phyloP scores from a whole-genome alignment of 2,888 invertebrate species.

The Amorpha juglandis region DNA sequence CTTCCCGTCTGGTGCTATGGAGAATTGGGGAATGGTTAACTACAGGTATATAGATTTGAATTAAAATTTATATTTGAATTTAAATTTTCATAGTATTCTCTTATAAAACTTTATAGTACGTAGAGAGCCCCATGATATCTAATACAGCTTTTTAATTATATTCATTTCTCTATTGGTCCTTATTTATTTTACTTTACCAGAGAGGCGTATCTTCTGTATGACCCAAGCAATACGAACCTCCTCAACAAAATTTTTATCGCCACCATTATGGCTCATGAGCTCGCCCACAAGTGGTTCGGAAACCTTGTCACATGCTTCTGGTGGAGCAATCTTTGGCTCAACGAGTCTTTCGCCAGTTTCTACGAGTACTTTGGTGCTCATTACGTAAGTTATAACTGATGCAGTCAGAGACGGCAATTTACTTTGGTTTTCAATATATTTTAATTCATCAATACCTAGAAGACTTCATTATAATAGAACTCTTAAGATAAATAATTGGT shows the following conservation, averaged over 20 bases:
- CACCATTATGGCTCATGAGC: slow-evolving; percentile 88
- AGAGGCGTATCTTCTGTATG: slow-evolving; percentile 78
- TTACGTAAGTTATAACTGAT: slow-evolving; percentile 55
- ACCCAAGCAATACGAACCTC: slow-evolving; percentile 69
- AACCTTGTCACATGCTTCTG: slow-evolving; percentile 90
- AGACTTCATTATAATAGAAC: no score
- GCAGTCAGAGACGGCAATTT: not conserved
- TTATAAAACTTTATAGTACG: no score
- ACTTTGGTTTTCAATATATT: no score
- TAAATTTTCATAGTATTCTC: no score
- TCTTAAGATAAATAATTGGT: no score
- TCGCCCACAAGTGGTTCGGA: slow-evolving; percentile 94
- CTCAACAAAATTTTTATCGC: slow-evolving; percentile 80
- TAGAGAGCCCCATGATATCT: no score
- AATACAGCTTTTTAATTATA: no score
- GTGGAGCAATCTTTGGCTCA: slow-evolving; percentile 91
- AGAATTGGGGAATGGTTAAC: slow-evolving; percentile 93
- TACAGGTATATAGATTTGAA: slow-evolving; percentile 85
- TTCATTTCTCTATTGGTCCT: no score
- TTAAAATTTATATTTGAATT: no score
- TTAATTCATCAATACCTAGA: no score
- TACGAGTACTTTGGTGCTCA: slow-evolving; percentile 88
- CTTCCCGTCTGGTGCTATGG: slow-evolving; percentile 92
- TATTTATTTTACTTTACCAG: slow-evolving; percentile 46
- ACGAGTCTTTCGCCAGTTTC: slow-evolving; percentile 88